Evolutionary conservation across 2,797 vertebrate species (phyloP).

Genomic region (Sciaenops ocellatus): DNA sequence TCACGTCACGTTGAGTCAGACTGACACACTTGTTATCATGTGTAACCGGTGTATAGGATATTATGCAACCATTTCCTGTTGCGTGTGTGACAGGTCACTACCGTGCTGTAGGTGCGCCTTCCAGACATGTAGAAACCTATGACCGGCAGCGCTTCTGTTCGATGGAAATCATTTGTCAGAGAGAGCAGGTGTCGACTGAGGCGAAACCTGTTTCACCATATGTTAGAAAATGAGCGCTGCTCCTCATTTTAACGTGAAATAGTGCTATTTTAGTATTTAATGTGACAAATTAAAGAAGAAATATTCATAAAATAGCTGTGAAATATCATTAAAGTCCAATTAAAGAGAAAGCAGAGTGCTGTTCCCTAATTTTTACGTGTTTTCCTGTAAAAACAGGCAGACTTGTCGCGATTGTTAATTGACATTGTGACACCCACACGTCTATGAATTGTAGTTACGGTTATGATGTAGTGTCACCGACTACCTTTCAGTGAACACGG

Average conservation of each 20-base stretch:
- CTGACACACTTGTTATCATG: constrained; percentile 29
- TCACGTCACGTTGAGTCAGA: constrained; percentile 58
- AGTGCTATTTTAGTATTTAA: neutral
- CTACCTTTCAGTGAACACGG: too few relatives aligned
- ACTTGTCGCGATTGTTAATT: too few relatives aligned
- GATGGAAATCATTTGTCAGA: neutral
- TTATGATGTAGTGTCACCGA: too few relatives aligned
- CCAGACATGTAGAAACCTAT: constrained; percentile 1
- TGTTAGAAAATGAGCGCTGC: neutral
- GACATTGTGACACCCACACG: too few relatives aligned
- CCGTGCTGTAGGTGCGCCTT: constrained; percentile 25
- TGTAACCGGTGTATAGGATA: neutral
- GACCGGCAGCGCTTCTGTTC: neutral
- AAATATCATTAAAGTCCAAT: too few relatives aligned
- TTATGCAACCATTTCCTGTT: constrained; percentile 48
- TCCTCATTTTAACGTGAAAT: neutral
- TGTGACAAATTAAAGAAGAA: too few relatives aligned
- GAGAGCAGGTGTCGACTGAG: neutral
- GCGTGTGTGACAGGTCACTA: neutral
- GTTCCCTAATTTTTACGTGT: too few relatives aligned
- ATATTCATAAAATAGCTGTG: too few relatives aligned
- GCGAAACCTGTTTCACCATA: constrained; percentile 4
- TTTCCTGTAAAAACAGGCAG: too few relatives aligned
- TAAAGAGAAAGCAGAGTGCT: too few relatives aligned
- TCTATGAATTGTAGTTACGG: too few relatives aligned